These are phyloP conservation scores for Microcebus murinus DNA, from an alignment of 2,113 vertebrate genomes.

Conservation along the genomic window DNA sequence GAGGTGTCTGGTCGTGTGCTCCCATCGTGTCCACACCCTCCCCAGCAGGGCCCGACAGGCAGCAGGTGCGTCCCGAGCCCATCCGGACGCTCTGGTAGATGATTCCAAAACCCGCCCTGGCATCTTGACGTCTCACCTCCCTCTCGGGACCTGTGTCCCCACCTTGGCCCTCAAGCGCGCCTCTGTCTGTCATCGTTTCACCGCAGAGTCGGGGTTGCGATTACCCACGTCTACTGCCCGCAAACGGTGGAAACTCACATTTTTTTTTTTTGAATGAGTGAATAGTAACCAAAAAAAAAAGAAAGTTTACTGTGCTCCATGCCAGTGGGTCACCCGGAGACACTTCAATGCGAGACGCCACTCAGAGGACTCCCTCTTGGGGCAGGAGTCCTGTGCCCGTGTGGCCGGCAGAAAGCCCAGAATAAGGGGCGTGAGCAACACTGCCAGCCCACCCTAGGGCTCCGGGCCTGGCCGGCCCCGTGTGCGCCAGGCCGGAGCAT, in stretches of 20 bases:
- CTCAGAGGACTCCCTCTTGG: background rate
- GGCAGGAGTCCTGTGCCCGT: too few species aligned
- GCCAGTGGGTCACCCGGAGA: background rate
- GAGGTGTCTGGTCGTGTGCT: too few species aligned
- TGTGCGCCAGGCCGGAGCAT: background rate
- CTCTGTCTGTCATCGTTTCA: background rate
- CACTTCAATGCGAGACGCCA: accelerated
- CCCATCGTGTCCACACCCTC: background rate
- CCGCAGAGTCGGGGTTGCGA: background rate
- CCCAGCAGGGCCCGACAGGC: accelerated
- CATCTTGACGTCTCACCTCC: accelerated
- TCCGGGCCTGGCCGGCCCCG: background rate
- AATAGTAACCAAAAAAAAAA: too few species aligned
- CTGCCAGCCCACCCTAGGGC: accelerated
- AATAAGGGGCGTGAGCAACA: background rate
- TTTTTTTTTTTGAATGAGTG: background rate
- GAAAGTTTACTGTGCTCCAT: accelerated
- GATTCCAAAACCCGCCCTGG: too few species aligned
- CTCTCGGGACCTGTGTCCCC: background rate
- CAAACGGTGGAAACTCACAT: background rate
- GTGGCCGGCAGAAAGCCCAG: background rate
- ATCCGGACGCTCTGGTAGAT: background rate
- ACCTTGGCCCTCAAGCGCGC: background rate
- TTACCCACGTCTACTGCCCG: background rate
- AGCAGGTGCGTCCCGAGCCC: background rate